phyloP scores from a whole-genome alignment of 2,113 vertebrate species.

The Nothoprocta pentlandii region DNA sequence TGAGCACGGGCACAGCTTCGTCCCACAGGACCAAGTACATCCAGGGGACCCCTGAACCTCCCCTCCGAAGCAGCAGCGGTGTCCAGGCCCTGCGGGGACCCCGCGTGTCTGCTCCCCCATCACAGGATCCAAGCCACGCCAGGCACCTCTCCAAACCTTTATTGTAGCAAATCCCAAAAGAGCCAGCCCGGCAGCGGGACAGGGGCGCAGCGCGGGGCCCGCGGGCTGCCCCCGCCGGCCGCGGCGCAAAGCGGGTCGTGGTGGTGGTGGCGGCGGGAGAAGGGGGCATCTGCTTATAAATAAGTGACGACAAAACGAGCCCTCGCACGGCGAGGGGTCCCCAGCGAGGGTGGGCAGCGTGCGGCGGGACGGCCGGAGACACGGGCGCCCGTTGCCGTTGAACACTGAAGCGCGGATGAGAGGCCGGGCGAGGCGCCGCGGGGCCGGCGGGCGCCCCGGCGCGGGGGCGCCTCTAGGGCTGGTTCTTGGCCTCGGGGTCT shows the following conservation, averaged over 20 bases:
- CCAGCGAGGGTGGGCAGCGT: no score
- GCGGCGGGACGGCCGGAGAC: conserved; percentile 14
- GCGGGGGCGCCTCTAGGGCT: conserved; percentile 80
- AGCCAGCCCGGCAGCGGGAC: not conserved
- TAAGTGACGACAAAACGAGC: conserved; percentile 29
- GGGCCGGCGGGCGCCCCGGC: no score
- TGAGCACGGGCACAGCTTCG: not conserved
- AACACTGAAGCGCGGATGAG: conserved; percentile 67
- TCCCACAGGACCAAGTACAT: no score
- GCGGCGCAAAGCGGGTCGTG: not conserved
- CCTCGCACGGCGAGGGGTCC: not conserved
- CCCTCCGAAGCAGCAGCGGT: no score
- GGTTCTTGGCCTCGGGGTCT: conserved; percentile 87
- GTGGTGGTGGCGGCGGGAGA: not conserved
- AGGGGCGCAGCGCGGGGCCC: not conserved
- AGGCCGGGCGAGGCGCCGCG: not conserved
- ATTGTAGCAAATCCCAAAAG: conserved; percentile 63
- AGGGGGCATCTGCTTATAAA: conserved; percentile 58
- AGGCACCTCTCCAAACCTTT: conserved; percentile 59
- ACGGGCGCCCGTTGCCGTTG: conserved; percentile 39
- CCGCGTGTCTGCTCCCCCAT: no score
- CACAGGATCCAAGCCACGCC: not conserved
- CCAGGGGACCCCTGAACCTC: no score
- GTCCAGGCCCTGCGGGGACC: no score
- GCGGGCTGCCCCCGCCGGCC: not conserved